Percentiles rank a stretch among this genome's conserved stretches.
These are phyloP conservation scores for Pachycephus smyrnensis DNA, from an alignment of 2,888 invertebrate species.

Conservation along the genomic window DNA sequence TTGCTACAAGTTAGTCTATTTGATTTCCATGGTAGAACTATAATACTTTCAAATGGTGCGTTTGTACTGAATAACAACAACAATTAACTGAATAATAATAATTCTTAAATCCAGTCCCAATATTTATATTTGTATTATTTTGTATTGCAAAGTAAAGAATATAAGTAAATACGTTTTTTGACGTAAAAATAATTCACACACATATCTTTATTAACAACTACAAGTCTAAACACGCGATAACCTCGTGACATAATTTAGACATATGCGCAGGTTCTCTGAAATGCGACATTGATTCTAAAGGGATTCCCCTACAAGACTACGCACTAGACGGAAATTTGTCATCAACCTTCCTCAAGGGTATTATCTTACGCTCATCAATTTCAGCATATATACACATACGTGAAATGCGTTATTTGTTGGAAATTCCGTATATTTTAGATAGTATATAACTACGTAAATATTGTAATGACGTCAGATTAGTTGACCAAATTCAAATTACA, in stretches of 20 bases:
- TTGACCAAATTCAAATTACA: background rate
- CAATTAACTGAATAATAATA: too few relatives aligned
- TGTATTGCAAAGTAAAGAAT: background rate
- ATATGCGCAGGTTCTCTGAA: background rate
- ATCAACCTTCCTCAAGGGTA: background rate
- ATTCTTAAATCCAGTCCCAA: too few relatives aligned
- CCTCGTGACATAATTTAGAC: background rate
- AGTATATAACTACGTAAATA: background rate
- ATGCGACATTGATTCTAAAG: background rate
- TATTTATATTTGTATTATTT: background rate
- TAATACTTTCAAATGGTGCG: background rate
- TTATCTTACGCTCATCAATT: background rate
- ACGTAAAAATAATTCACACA: background rate
- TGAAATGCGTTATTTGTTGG: background rate
- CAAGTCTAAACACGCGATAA: background rate
- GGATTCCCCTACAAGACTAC: background rate
- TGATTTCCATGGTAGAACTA: background rate
- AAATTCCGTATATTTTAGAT: background rate
- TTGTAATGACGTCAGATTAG: background rate
- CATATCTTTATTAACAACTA: background rate
- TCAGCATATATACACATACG: background rate
- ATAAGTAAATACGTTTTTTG: background rate
- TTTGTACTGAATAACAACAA: background rate
- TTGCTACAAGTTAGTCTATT: too few relatives aligned
- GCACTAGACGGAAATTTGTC: background rate